These are phyloP conservation scores for Lasiurus cinereus DNA, from an alignment of 2,113 vertebrate species.

Conservation along the genomic window DNA sequence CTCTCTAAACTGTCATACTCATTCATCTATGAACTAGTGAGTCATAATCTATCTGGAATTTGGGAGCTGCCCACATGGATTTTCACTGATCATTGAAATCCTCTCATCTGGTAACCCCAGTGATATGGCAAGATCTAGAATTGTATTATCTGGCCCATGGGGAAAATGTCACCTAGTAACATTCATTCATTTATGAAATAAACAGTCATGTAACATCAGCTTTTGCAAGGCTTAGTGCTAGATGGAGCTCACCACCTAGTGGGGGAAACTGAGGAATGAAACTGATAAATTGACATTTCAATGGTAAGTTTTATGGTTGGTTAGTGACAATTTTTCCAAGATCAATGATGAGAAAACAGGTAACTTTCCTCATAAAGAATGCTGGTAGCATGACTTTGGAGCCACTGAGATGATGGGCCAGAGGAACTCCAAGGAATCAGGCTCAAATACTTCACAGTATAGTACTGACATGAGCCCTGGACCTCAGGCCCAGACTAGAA, in stretches of 20 bases:
- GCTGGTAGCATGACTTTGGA: neutral
- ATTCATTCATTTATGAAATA: neutral
- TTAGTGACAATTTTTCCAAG: neutral
- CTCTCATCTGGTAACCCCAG: neutral
- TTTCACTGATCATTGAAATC: neutral
- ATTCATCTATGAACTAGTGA: neutral
- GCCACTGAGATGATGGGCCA: neutral
- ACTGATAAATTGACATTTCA: neutral
- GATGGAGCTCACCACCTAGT: neutral
- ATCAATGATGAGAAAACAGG: neutral
- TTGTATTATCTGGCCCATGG: neutral
- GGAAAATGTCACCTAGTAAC: conserved; percentile 2
- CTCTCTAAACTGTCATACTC: neutral
- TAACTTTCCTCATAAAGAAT: neutral
- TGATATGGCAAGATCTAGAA: neutral
- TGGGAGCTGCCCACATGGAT: neutral
- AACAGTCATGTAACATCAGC: neutral
- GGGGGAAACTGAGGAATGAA: neutral
- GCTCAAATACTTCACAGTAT: neutral
- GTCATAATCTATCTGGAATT: neutral
- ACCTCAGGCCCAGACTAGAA: neutral
- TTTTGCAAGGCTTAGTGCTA: neutral
- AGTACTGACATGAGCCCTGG: neutral
- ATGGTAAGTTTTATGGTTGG: neutral
- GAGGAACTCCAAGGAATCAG: neutral